Evolutionary conservation across 2,888 invertebrate species (phyloP).

Genomic region (Chaetoderma sp.): DNA sequence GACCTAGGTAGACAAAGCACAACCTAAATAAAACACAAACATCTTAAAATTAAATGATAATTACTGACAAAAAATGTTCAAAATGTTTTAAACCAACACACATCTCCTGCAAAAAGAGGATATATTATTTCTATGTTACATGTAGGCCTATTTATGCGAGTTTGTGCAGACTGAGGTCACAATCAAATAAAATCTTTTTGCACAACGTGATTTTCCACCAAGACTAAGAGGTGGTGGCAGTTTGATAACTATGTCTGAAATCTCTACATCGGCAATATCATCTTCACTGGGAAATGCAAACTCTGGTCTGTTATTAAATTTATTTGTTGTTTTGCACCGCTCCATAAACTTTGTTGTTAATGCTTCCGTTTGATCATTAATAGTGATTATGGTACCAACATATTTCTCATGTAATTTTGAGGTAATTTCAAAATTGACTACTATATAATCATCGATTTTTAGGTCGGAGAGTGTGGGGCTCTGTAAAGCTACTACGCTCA

Average conservation of each 20-base stretch:
- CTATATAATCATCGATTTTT: not conserved
- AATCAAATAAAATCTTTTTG: not conserved
- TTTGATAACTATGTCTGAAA: not conserved
- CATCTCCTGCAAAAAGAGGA: no score
- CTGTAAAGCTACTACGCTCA: not conserved
- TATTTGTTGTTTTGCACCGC: not conserved
- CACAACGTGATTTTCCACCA: not conserved
- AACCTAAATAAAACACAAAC: no score
- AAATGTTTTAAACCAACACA: no score
- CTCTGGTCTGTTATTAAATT: not conserved
- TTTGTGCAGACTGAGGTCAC: not conserved
- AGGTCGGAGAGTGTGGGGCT: not conserved
- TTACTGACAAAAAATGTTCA: no score
- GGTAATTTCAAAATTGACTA: not conserved
- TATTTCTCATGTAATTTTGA: not conserved
- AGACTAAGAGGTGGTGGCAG: not conserved
- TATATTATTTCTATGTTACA: not conserved
- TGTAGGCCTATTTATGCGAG: not conserved
- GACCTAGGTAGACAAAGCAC: no score
- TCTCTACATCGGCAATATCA: not conserved
- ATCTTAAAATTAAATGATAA: no score
- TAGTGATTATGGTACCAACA: not conserved
- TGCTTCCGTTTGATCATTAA: not conserved
- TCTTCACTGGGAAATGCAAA: not conserved
- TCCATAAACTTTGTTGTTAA: not conserved